Base-by-base conservation (phyloP, 64 coral and sea anemone species). In the Pocillopora damicornis region DNA sequence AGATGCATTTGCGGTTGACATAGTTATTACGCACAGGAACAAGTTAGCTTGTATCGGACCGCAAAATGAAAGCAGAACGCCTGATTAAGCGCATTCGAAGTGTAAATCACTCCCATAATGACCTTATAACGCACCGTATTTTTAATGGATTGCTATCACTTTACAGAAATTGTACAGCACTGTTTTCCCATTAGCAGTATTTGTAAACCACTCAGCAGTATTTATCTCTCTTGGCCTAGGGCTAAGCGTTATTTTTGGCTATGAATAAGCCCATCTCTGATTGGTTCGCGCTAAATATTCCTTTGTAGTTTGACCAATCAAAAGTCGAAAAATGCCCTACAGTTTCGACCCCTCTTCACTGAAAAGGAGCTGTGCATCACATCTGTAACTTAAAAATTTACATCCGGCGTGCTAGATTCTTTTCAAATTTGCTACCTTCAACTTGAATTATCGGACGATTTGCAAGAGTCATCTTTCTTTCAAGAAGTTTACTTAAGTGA, bases 241-340 rank as follows among this genome's bases (percentile, higher is more conserved):
- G 23, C 15, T 82, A 11, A 36, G 62, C 15, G 80, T 26, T 67
- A 82, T 67, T 67, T 66, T 66, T 36, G 42, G 30, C 35, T 0
- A 14, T n/a, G 6, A 82, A 11, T 15, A 8, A 82, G 15, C 37
- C 20, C 9, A 57, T 23, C 7, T 85, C 18, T 85, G 37, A 85
- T 85, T 85, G 81, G 81, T 72, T 85, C 15, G 13, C 17, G 1
- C 7, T 15, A 72, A 85, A 61, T 14, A 68, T 83, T 10, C 0
- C 2, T 51, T 72, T 16, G 30, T 57, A 45, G 14, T 85, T 72
- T 57, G 22, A 6, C 81, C 81, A 85, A 85, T 85, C 37, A 85
- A 65, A 57, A 15, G 81, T 17, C 20, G 0, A 23, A 38, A 26
- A 22, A 66, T 77, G 2, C 22, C 17, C 37, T 57, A 2, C 42